Evolutionary conservation across 2,113 vertebrate genomes (phyloP).

Genomic region (Oxygymnocypris stewartii): DNA sequence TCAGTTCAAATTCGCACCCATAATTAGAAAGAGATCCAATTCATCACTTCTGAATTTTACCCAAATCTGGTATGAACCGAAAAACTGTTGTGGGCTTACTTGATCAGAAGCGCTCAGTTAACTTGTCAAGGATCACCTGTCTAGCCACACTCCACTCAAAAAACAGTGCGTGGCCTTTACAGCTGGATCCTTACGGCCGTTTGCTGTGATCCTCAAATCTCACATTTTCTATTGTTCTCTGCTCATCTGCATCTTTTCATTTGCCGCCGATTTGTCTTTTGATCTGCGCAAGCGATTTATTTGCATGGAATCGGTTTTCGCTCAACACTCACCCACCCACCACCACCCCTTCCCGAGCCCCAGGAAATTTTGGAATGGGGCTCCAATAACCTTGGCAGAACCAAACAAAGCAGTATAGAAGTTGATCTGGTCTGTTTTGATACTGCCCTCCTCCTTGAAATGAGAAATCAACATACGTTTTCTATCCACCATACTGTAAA

Average conservation of each 20-base stretch:
- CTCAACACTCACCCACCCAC: constrained; percentile 29
- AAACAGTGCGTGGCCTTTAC: constrained; percentile 31
- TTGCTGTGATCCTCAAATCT: constrained; percentile 73
- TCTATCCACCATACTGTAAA: not conserved
- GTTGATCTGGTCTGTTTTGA: constrained; percentile 78
- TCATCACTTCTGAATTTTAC: not conserved
- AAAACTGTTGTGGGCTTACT: not conserved
- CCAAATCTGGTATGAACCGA: not conserved
- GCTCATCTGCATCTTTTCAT: constrained; percentile 78
- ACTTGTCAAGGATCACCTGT: constrained; percentile 43
- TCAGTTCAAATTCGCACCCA: not conserved
- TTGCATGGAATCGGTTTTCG: constrained; percentile 76
- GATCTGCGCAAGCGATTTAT: constrained; percentile 79
- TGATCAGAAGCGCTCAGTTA: constrained; percentile 14
- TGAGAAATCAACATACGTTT: constrained; percentile 39
- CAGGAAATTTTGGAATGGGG: constrained; percentile 77
- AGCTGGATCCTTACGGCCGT: constrained; percentile 64
- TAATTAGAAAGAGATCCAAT: not conserved
- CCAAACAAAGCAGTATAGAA: constrained; percentile 70
- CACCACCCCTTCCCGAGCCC: constrained; percentile 57
- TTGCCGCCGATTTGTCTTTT: constrained; percentile 78
- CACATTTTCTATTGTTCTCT: constrained; percentile 72
- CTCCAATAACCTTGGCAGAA: constrained; percentile 77
- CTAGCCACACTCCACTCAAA: not conserved
- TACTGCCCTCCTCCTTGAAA: constrained; percentile 65